phyloP scores from a whole-genome alignment of 1,140 invertebrate species.

The Trachymyrmex septentrionalis region DNA sequence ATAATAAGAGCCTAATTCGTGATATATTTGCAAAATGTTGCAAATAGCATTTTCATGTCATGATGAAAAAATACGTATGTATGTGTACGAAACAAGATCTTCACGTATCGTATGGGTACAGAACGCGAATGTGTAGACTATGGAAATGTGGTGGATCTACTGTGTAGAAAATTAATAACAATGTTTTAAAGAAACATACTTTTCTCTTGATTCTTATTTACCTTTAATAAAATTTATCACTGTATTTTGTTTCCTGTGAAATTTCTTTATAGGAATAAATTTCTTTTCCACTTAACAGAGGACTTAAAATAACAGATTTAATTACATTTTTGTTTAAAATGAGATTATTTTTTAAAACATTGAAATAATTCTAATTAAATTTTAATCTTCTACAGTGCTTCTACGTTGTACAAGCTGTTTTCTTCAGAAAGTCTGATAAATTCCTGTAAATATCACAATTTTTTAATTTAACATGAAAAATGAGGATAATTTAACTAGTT shows the following conservation, averaged over 20 bases:
- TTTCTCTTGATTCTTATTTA: not conserved
- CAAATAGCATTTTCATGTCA: constrained; percentile 39
- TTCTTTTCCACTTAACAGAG: not conserved
- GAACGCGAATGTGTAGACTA: constrained; percentile 24
- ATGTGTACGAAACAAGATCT: constrained; percentile 10
- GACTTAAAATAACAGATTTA: constrained; percentile 8
- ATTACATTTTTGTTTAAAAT: not conserved
- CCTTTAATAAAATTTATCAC: not conserved
- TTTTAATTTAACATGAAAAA: constrained; percentile 9
- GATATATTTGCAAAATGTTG: constrained; percentile 25
- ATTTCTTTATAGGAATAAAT: not conserved
- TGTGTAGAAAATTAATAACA: constrained; percentile 70
- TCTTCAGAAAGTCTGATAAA: constrained; percentile 17
- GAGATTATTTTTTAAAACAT: not conserved
- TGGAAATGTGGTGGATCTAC: constrained; percentile 52
- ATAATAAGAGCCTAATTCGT: constrained; percentile 31
- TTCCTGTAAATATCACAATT: not conserved
- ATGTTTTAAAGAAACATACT: constrained; percentile 61
- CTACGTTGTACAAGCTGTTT: not conserved
- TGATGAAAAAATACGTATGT: not conserved
- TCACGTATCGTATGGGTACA: constrained; percentile 5
- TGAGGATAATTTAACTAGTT: not conserved
- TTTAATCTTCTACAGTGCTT: constrained; percentile 32
- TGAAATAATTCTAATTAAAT: constrained; percentile 21
- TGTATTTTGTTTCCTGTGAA: not conserved